Evolutionary conservation across 2,113 vertebrate species (phyloP).

Genomic region (Recurvirostra avosetta): DNA sequence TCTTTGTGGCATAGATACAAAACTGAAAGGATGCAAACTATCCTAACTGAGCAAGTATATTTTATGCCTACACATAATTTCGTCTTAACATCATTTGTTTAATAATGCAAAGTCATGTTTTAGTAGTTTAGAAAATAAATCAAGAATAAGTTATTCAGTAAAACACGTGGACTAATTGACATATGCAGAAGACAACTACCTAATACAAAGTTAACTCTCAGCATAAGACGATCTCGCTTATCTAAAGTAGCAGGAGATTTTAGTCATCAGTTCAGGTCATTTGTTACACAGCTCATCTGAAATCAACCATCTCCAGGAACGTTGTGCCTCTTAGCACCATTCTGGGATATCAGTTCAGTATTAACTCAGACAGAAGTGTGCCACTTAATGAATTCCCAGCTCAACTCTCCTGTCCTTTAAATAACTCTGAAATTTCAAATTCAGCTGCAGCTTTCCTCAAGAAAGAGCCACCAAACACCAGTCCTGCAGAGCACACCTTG

Average conservation of each 20-base stretch:
- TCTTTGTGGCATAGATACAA: neutral
- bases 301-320: neutral
- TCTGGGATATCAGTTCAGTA: neutral
- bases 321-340: neutral
- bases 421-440: neutral
- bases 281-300: neutral
- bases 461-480: neutral
- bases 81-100: neutral
- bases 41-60: neutral
- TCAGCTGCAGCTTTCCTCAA: neutral
- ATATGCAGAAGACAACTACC: neutral
- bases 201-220: neutral
- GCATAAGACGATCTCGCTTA: neutral
- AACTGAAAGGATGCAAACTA: neutral
- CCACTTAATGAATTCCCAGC: neutral
- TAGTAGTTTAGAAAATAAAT: neutral
- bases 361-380: neutral
- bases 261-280: neutral
- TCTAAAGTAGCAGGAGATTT: neutral
- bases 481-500: neutral
- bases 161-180: neutral
- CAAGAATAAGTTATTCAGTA: neutral
- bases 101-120: neutral
- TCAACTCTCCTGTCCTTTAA: neutral
- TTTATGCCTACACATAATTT: neutral